Base-by-base conservation (phyloP, 2,797 vertebrate species). In the Xyrichtys novacula region DNA sequence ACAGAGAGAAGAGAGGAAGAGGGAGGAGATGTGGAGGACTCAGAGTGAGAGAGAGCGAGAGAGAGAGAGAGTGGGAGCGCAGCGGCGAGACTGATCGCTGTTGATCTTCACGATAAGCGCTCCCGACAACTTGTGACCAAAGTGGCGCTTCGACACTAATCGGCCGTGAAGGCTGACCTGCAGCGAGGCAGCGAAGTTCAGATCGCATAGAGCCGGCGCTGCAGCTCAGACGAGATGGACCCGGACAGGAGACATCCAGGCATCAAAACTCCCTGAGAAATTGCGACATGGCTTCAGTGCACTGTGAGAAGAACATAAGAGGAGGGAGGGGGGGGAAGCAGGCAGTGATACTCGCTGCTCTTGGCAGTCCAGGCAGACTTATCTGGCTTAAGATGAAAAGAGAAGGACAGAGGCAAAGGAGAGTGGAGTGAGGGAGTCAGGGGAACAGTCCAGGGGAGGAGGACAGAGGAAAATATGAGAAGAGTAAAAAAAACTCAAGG, bases 151-250 rank as follows among this genome's bases (percentile, higher is more conserved):
- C 90, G 93, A 98, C 96, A 96, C 95, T 97, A 97, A 98, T 97
- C 95, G 96, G 91, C 96, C 95, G 94, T 95, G 96, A 98, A 97
- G 96, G 96, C 95, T 96, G 96, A 97, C 97, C 97, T 92, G 95
- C 95, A 96, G 95, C 94, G 89, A 95, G 89, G 91, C 92, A 94
- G 95, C 92, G 93, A 92, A 94, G 95, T 93, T 97, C 96, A 96
- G 94, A 93, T 96, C 95, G 92, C 88, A 96, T 94, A 94, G 95
- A 88, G 78, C 88, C 73, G 88, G 89, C 93, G 89, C 92, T 87
- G 83, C 66, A 78, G 88, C 84, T 90, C 74, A 54, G 92, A 94
- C 65, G 49, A 94, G 95, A 97, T 94, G 92, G 87, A 67, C 90
- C 89, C 91, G 64, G 96, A 97, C 96, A 97, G 93, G 94, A 96